Conservation (phyloP, 1,140 invertebrate species). For the Lordiphosa clarofinis region DNA sequence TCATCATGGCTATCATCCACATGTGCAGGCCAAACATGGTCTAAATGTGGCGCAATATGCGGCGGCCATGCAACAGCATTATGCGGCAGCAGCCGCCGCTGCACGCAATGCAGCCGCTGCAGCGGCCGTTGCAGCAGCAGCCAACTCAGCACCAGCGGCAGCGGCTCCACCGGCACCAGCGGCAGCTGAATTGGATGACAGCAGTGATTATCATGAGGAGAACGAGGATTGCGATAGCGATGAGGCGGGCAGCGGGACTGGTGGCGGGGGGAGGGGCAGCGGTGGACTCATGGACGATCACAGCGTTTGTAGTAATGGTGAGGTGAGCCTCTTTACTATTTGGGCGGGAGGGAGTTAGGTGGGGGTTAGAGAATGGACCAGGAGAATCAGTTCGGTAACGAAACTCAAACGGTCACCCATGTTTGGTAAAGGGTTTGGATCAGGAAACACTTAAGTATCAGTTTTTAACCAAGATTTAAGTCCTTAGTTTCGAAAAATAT, state of each 20-base stretch:
- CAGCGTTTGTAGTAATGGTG: constrained; percentile 80
- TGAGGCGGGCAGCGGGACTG: constrained; percentile 53
- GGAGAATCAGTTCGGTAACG: too few relatives aligned
- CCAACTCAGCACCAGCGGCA: neutral
- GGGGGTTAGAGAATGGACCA: too few relatives aligned
- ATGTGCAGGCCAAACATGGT: constrained; percentile 43
- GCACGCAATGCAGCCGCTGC: constrained; percentile 58
- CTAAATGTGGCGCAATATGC: constrained; percentile 74
- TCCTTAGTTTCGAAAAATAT: too few relatives aligned
- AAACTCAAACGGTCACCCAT: too few relatives aligned
- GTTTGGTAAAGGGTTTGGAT: too few relatives aligned
- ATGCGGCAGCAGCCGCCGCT: constrained; percentile 66
- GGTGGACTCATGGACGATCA: constrained; percentile 71
- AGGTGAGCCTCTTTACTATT: constrained; percentile 78
- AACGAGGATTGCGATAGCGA: constrained; percentile 78
- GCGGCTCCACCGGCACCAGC: constrained; percentile 9
- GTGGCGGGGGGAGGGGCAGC: constrained; percentile 41
- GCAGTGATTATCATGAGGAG: constrained; percentile 75
- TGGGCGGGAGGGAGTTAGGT: constrained; percentile 13
- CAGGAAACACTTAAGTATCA: too few relatives aligned
- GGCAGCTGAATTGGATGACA: constrained; percentile 58
- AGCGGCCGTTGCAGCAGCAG: constrained; percentile 48
- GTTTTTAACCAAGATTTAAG: too few relatives aligned
- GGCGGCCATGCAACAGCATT: constrained; percentile 74
- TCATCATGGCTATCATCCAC: constrained; percentile 30